A percentile compares a stretch with the other conserved stretches of the same genome.
These are phyloP conservation scores for Tenthredo scrophulariae DNA, from an alignment of 2,888 invertebrate species.

Conservation along the genomic window DNA sequence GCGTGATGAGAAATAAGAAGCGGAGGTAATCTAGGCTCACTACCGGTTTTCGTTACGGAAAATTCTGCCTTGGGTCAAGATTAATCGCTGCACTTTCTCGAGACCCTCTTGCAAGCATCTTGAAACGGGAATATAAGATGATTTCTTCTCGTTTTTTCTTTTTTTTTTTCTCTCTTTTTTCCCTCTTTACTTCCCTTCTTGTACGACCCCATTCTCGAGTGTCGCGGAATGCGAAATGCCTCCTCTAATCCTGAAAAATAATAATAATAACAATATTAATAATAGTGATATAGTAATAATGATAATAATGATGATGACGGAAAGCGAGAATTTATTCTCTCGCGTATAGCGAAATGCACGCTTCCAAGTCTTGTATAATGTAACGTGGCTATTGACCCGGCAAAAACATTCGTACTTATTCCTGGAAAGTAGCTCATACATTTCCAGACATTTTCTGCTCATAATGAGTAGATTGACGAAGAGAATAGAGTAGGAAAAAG, in stretches of 20 bases:
- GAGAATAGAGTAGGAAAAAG: too few relatives aligned
- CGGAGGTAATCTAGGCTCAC: conserved; percentile 18
- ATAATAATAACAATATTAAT: conserved; percentile 15
- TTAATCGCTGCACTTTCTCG: conserved; percentile 44
- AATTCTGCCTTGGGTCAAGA: conserved; percentile 37
- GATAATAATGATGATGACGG: not conserved
- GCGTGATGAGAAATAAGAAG: not conserved
- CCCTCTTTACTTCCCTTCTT: not conserved
- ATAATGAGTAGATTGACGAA: too few relatives aligned
- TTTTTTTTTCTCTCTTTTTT: too few relatives aligned
- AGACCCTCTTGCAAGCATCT: conserved; percentile 4
- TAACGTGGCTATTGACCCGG: not conserved
- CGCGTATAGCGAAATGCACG: not conserved
- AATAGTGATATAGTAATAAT: not conserved
- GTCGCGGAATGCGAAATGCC: not conserved
- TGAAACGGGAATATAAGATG: conserved; percentile 34
- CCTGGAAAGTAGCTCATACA: too few relatives aligned
- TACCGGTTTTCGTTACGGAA: not conserved
- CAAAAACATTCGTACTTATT: too few relatives aligned
- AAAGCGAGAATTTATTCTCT: not conserved
- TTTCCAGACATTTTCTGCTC: too few relatives aligned
- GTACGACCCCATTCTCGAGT: conserved; percentile 15
- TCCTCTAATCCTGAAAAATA: not conserved
- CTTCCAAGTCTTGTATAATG: not conserved
- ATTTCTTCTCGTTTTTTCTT: not conserved